A percentile compares a stretch with the other conserved stretches of the same genome.
phyloP scores from a whole-genome alignment of 2,888 invertebrate genomes.

The Andrena marginata region DNA sequence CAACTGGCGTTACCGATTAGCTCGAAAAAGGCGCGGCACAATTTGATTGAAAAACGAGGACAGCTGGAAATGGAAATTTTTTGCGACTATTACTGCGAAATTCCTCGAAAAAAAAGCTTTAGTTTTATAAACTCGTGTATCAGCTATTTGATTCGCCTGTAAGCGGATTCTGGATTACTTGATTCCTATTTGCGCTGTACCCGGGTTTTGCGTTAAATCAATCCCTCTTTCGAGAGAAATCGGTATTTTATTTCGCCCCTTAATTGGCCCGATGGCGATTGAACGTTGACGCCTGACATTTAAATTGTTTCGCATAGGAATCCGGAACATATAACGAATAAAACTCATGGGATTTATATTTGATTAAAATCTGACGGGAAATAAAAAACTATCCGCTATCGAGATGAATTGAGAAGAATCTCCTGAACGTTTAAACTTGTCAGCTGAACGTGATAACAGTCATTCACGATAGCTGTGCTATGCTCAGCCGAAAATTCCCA shows the following conservation, averaged over 20 bases:
- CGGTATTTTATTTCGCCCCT: constrained; percentile 26
- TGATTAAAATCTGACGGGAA: neutral
- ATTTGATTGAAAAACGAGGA: neutral
- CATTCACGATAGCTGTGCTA: no score
- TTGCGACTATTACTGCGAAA: constrained; percentile 6
- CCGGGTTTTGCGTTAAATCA: constrained; percentile 35
- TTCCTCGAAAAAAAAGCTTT: constrained; percentile 14
- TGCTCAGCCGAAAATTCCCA: no score
- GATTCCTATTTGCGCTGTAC: constrained; percentile 19
- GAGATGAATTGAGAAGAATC: neutral
- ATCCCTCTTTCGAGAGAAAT: neutral
- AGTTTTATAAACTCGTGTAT: constrained; percentile 15
- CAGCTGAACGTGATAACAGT: neutral
- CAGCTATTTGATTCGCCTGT: constrained; percentile 34
- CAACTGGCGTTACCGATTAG: neutral
- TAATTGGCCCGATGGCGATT: constrained; percentile 1
- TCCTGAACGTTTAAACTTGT: neutral
- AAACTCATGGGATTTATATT: neutral
- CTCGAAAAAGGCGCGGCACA: neutral
- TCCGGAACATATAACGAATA: constrained; percentile 2
- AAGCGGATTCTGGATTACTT: constrained; percentile 42
- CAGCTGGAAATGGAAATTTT: constrained; percentile 13
- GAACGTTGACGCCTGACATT: neutral
- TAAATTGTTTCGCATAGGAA: neutral
- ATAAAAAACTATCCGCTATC: neutral